These are phyloP conservation scores for Drosophila funebris DNA, from an alignment of 1,140 invertebrate species.

Conservation along the genomic window DNA sequence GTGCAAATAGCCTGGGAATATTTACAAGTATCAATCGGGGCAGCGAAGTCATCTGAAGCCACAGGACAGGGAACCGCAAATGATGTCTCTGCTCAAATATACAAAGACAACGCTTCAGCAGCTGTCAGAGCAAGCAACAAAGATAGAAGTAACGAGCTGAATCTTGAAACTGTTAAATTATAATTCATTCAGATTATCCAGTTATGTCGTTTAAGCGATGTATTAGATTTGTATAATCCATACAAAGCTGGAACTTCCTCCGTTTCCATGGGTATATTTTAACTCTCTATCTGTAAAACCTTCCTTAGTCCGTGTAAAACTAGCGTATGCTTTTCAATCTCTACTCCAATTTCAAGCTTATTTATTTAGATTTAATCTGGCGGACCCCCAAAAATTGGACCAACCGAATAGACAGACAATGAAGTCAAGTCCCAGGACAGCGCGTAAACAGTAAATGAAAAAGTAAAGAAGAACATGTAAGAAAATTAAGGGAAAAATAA, in stretches of 20 bases:
- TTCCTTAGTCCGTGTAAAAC: not conserved
- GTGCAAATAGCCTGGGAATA: conserved; percentile 23
- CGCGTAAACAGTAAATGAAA: conserved; percentile 40
- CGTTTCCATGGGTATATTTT: not conserved
- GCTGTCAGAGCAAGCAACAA: not conserved
- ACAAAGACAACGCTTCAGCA: not conserved
- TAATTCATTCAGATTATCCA: too few relatives aligned
- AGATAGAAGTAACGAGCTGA: too few relatives aligned
- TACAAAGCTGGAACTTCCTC: not conserved
- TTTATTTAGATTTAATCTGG: conserved; percentile 27
- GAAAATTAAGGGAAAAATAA: not conserved
- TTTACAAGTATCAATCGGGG: conserved; percentile 16
- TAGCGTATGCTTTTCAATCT: conserved; percentile 2
- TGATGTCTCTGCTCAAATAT: not conserved
- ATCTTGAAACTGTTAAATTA: too few relatives aligned
- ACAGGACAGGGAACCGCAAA: not conserved
- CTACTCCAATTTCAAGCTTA: not conserved
- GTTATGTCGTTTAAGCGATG: not conserved
- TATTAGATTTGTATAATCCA: not conserved
- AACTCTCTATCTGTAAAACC: not conserved
- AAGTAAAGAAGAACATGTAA: not conserved
- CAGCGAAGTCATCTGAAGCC: not conserved
- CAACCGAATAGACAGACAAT: conserved; percentile 24
- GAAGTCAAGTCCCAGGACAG: conserved; percentile 27
- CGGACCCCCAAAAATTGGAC: not conserved